Conservation (phyloP, 2,797 vertebrate genomes). For the Okamejei kenojei region DNA sequence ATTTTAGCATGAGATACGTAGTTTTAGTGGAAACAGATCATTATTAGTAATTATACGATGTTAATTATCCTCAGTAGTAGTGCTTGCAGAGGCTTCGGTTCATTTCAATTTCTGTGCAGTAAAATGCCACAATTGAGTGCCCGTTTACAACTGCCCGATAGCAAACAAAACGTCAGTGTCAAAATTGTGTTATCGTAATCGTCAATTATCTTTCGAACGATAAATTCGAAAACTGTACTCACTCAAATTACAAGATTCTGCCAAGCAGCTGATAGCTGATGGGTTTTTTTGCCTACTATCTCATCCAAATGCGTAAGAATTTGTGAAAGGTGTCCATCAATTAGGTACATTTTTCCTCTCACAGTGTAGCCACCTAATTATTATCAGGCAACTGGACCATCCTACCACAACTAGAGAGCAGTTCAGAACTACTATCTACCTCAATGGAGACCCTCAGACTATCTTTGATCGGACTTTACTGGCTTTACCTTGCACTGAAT, state of each 20-base stretch:
- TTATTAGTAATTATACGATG: slow-evolving; percentile 7
- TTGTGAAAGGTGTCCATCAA: background rate
- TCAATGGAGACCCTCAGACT: no score
- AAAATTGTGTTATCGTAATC: background rate
- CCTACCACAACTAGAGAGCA: no score
- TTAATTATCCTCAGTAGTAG: slow-evolving; percentile 15
- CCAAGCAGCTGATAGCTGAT: background rate
- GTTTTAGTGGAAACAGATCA: background rate
- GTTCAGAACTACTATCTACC: no score
- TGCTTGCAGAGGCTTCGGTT: background rate
- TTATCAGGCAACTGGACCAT: no score
- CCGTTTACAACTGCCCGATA: background rate
- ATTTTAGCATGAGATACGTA: background rate
- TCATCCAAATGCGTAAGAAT: background rate
- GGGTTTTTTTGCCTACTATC: background rate
- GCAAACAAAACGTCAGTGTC: background rate
- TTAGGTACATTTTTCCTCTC: background rate
- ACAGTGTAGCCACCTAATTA: background rate
- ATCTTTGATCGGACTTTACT: no score
- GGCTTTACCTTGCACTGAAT: no score
- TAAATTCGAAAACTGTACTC: background rate
- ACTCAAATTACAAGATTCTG: background rate
- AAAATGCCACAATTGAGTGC: background rate
- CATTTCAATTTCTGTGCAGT: background rate
- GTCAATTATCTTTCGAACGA: slow-evolving; percentile 2